phyloP scores from a whole-genome alignment of 30 jellyfish, hydroid and myxozoan species.

The Sanderia malayensis region DNA sequence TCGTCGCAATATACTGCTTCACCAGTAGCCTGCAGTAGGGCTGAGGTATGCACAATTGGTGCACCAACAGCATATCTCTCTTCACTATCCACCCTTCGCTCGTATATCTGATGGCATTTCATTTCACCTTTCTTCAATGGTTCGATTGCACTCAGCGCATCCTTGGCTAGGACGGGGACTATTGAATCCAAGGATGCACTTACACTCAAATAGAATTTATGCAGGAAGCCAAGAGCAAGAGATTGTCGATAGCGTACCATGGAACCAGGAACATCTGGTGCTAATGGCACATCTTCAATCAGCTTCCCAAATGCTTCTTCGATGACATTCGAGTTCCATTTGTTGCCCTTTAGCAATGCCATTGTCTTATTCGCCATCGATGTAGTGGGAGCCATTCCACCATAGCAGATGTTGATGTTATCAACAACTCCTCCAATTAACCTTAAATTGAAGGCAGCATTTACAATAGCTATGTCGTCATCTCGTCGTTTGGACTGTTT shows the following conservation, averaged over 20 bases:
- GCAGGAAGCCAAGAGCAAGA: constrained; percentile 22
- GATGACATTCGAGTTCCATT: background rate
- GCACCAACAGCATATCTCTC: background rate
- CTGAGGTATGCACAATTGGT: constrained; percentile 18
- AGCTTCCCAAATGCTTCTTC: constrained; percentile 10
- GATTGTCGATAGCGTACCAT: constrained; percentile 45
- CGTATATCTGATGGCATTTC: constrained; percentile 29
- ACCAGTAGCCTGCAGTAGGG: constrained; percentile 28
- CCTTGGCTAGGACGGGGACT: background rate
- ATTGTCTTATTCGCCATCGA: constrained; percentile 11
- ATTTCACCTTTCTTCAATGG: background rate
- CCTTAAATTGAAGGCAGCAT: background rate
- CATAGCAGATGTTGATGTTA: background rate
- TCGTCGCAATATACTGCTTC: constrained; percentile 53
- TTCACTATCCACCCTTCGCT: background rate
- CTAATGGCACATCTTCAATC: constrained; percentile 20
- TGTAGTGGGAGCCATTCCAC: no score
- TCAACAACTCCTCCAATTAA: background rate
- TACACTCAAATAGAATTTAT: constrained; percentile 22
- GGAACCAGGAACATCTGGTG: constrained; percentile 39
- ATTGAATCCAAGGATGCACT: background rate
- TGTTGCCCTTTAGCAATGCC: background rate
- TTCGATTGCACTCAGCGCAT: no score
- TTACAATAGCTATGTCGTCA: constrained; percentile 48
- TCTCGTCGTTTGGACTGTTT: constrained; percentile 45